Conservation (phyloP, 2,888 invertebrate genomes). For the Mylabris sibirica region DNA sequence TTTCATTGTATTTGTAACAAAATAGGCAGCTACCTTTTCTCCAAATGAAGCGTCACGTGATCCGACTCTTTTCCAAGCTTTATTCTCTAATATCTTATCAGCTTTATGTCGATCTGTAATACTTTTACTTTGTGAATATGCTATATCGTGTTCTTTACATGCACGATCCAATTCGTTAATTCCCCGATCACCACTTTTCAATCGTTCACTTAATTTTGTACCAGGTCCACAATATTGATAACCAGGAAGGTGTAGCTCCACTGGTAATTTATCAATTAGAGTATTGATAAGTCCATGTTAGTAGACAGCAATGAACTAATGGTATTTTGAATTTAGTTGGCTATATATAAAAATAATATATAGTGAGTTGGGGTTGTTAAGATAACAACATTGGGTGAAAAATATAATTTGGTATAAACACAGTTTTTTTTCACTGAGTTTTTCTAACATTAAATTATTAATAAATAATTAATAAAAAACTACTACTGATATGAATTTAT, state of each 20-base stretch:
- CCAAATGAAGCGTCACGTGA: conserved; percentile 46
- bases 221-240: conserved; percentile 42
- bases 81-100: conserved; percentile 50
- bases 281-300: conserved; percentile 39
- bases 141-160: conserved; percentile 53
- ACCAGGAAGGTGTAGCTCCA: conserved; percentile 44
- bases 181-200: conserved; percentile 51
- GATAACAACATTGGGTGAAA: no score
- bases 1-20: conserved; percentile 50
- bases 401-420: no score
- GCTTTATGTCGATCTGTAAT: conserved; percentile 48
- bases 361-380: no score
- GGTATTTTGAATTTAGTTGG: no score
- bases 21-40: conserved; percentile 49
- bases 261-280: conserved; percentile 41
- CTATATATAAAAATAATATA: no score
- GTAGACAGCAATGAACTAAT: no score
- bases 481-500: no score
- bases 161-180: conserved; percentile 50
- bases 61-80: conserved; percentile 46
- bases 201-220: conserved; percentile 43
- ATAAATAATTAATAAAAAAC: no score
- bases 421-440: no score
- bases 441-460: no score
- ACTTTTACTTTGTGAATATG: conserved; percentile 40